Evolutionary conservation across 1,140 invertebrate species (phyloP).

Genomic region (Calephelis nemesis): DNA sequence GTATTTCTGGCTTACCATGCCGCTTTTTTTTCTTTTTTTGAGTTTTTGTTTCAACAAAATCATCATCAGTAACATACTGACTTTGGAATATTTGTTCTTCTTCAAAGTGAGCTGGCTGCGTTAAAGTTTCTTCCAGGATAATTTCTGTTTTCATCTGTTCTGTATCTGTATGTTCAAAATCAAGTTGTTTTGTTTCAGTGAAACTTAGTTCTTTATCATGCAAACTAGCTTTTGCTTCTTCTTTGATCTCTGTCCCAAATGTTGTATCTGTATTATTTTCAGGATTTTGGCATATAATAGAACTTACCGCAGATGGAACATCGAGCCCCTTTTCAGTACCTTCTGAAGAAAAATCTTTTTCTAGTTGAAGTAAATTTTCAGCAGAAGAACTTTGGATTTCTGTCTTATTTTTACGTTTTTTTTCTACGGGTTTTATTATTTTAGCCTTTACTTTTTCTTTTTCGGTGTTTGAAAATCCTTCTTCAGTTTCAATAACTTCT

Average conservation of each 20-base stretch:
- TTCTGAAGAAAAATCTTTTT: no score
- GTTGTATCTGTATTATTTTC: not conserved
- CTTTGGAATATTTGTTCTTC: slow-evolving; percentile 13
- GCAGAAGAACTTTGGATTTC: slow-evolving; percentile 11
- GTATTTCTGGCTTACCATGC: not conserved
- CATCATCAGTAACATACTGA: slow-evolving; percentile 13
- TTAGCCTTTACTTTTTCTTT: slow-evolving; percentile 48
- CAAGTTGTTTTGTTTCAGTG: not conserved
- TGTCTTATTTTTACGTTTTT: slow-evolving; percentile 46
- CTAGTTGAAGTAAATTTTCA: no score
- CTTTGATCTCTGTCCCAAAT: not conserved
- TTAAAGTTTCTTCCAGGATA: not conserved
- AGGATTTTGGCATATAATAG: not conserved
- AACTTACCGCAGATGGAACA: no score
- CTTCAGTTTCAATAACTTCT: slow-evolving; percentile 27
- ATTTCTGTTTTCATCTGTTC: not conserved
- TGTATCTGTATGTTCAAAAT: not conserved
- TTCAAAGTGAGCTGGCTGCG: not conserved
- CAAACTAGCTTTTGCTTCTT: not conserved
- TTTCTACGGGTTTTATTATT: slow-evolving; percentile 64
- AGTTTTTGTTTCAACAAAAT: slow-evolving; percentile 14
- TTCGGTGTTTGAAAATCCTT: not conserved
- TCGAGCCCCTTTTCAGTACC: no score
- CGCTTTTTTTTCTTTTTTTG: slow-evolving; percentile 17
- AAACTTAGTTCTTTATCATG: not conserved